Conservation (phyloP, 2,797 vertebrate genomes). For the Sternotherus odoratus region DNA sequence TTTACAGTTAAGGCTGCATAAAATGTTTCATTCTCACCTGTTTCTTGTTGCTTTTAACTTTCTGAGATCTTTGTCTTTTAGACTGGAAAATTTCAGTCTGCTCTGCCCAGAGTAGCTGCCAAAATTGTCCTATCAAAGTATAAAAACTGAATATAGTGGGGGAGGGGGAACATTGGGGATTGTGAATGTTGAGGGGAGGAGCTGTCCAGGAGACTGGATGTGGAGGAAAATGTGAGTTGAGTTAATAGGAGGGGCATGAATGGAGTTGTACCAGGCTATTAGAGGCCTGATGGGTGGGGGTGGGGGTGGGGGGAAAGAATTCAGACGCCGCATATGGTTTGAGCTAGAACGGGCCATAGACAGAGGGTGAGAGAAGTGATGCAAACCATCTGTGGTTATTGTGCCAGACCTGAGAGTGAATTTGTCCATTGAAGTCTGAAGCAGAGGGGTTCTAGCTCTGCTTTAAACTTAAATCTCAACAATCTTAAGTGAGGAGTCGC, state of each 20-base stretch:
- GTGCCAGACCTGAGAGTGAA: neutral
- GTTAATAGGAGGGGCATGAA: too few relatives aligned
- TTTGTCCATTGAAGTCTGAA: fast-evolving
- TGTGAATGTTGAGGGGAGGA: neutral
- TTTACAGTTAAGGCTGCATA: neutral
- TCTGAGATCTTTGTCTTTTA: neutral
- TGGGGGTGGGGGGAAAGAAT: neutral
- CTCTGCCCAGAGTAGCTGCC: neutral
- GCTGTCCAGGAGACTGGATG: neutral
- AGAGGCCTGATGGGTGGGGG: neutral
- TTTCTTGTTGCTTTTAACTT: neutral
- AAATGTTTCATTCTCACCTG: neutral
- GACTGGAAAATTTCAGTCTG: neutral
- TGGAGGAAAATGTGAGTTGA: neutral
- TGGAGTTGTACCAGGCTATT: neutral
- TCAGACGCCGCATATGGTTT: neutral
- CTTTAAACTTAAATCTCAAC: too few relatives aligned
- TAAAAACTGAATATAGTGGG: neutral
- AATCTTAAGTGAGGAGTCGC: neutral
- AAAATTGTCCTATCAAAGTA: too few relatives aligned
- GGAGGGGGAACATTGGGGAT: neutral
- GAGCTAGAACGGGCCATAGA: neutral
- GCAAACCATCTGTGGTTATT: neutral
- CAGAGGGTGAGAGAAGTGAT: neutral
- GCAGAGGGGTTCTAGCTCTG: too few relatives aligned